phyloP scores from a whole-genome alignment of 2,888 invertebrate genomes.

The Oxyteleia sp. region DNA sequence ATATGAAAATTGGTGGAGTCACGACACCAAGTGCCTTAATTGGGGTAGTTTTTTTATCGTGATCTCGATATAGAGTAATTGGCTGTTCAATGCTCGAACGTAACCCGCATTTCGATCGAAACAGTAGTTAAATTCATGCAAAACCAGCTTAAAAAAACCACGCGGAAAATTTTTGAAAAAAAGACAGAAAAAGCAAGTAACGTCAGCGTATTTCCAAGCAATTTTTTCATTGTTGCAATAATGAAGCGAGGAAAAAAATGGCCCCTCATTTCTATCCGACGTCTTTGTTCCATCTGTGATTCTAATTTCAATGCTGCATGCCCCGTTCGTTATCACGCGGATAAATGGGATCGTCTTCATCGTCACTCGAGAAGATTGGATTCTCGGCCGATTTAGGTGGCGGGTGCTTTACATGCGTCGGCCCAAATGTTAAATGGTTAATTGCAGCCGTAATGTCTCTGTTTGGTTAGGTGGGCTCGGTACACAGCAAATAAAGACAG shows the following conservation, averaged over 20 bases:
- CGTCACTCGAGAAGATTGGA: conserved; percentile 28
- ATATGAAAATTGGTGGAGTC: conserved; percentile 62
- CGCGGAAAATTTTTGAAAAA: too few relatives aligned
- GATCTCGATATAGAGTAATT: conserved; percentile 70
- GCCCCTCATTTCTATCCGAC: conserved; percentile 12
- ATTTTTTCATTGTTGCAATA: too few relatives aligned
- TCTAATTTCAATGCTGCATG: conserved; percentile 35
- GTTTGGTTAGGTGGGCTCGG: conserved; percentile 11
- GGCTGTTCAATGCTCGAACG: conserved; percentile 68
- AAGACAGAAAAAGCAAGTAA: too few relatives aligned
- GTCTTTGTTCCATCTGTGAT: conserved; percentile 22
- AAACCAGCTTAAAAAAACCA: too few relatives aligned
- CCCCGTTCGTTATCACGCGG: conserved; percentile 28
- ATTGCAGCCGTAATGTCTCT: conserved; percentile 30
- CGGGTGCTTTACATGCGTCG: conserved; percentile 41
- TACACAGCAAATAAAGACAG: conserved; percentile 25
- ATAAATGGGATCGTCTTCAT: conserved; percentile 49
- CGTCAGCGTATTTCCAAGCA: too few relatives aligned
- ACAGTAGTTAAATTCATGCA: conserved; percentile 57
- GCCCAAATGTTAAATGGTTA: conserved; percentile 41
- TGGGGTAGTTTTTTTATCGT: conserved; percentile 69
- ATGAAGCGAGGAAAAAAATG: too few relatives aligned
- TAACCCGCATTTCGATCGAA: conserved; percentile 65
- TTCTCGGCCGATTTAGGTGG: conserved; percentile 32
- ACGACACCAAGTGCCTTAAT: conserved; percentile 71